These are phyloP conservation scores for Glandiceps talaboti DNA, from an alignment of 53 echinoderm and acorn worm genomes.

Conservation along the genomic window DNA sequence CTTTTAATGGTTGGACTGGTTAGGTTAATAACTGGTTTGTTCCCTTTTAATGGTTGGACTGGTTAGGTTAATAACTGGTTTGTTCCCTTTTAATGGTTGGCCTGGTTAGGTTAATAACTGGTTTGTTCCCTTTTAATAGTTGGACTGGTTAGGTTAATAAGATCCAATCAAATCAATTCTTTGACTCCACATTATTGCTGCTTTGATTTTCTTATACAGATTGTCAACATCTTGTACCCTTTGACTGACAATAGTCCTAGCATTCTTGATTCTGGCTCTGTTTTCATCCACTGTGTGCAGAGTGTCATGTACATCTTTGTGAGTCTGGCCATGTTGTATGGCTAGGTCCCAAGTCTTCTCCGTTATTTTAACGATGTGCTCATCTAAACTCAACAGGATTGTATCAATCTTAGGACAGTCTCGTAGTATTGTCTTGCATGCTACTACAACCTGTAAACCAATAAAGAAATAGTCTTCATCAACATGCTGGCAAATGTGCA, in stretches of 20 bases:
- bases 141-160: not conserved
- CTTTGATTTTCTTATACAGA: slow-evolving; percentile 71
- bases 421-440: slow-evolving; percentile 43
- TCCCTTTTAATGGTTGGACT: too few relatives aligned
- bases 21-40: too few relatives aligned
- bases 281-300: slow-evolving; percentile 60
- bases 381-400: slow-evolving; percentile 43
- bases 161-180: not conserved
- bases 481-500: too few relatives aligned
- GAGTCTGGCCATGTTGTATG: not conserved
- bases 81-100: too few relatives aligned
- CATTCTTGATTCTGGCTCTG: slow-evolving; percentile 61
- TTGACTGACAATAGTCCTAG: slow-evolving; percentile 27
- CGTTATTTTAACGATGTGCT: slow-evolving; percentile 24
- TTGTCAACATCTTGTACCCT: slow-evolving; percentile 67
- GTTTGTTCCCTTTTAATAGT: too few relatives aligned
- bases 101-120: too few relatives aligned
- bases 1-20: too few relatives aligned
- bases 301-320: slow-evolving; percentile 29
- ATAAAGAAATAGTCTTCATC: too few relatives aligned
- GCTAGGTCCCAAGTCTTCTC: slow-evolving; percentile 22
- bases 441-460: slow-evolving; percentile 59
- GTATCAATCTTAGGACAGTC: slow-evolving; percentile 43
- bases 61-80: too few relatives aligned
- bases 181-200: slow-evolving; percentile 64